Base-by-base conservation (phyloP, 1,140 invertebrate species). In the Bombyx mandarina region DNA sequence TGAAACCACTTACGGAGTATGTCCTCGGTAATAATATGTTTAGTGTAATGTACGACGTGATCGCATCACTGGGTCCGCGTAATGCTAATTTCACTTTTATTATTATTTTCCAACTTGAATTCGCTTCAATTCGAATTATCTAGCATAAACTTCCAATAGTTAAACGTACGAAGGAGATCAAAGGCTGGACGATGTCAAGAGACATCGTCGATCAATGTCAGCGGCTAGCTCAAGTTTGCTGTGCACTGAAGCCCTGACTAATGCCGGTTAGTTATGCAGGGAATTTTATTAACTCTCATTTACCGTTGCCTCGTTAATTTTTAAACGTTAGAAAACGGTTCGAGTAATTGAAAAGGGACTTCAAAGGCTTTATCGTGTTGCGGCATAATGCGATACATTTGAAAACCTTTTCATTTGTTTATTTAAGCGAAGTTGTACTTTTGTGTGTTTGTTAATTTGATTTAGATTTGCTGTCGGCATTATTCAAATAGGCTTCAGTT, bases 161-260 rank as follows among this genome's bases (percentile, higher is more conserved):
- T 50, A 56, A 54, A 63, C 67, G 65, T 65, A 64, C 61, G 66
- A 72, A 60, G 66, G 66, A 82, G 77, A 80, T 79, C 77, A 79
- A 79, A 83, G 71, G 72, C 73, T 75, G 66, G 64, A 63, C 66
- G 65, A 56, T 66, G 70, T 18, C 12, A 75, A 68, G 67, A 77
- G 75, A 69, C 81, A 77, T 82, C 77, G 77, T 77, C 69, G 62
- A 48, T 55, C 42, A 82, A 82, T 81, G 78, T 66, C 78, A 79
- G 60, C 74, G 79, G 77, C 82, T 60, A 70, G 43, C 44, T 45
- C 54, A 51, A 54, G 35, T 49, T 59, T 57, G 44, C 57, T 53
- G 58, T 18, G 47, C 47, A 56, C 46, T 10, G 26, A 6, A 22
- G 54, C 46, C 45, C 56, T 60, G 57, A 44, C 57, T 53, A 18